Evolutionary conservation across 1,140 invertebrate genomes (phyloP).

Genomic region (Pomacea maculata): DNA sequence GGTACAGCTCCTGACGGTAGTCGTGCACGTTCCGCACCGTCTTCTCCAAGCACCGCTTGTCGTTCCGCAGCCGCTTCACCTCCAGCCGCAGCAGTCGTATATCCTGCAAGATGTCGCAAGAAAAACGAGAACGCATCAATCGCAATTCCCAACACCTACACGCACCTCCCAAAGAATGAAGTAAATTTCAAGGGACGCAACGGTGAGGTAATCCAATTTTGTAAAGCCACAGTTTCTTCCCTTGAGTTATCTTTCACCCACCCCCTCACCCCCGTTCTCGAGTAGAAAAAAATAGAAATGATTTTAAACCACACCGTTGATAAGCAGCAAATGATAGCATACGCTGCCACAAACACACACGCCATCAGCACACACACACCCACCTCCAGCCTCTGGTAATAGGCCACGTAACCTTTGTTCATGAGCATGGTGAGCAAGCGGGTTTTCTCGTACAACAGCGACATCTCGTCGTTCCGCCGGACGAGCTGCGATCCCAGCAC

Average conservation of each 20-base stretch:
- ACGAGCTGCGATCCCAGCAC: conserved; percentile 21
- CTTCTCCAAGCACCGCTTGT: conserved; percentile 20
- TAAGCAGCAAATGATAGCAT: neutral
- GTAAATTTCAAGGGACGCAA: neutral
- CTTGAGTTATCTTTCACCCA: neutral
- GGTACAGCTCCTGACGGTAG: conserved; percentile 22
- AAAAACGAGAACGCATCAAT: no score
- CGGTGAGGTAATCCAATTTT: neutral
- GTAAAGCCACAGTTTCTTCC: neutral
- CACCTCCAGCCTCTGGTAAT: conserved; percentile 9
- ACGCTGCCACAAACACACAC: neutral
- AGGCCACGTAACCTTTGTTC: conserved; percentile 3
- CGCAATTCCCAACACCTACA: neutral
- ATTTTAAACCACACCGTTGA: neutral
- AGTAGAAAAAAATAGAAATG: neutral
- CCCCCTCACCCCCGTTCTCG: no score
- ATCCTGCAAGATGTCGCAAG: neutral
- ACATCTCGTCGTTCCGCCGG: conserved; percentile 20
- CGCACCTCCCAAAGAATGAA: neutral
- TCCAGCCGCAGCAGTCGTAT: conserved; percentile 16
- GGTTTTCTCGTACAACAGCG: conserved; percentile 18
- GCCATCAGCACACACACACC: neutral
- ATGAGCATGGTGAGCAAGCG: conserved; percentile 6
- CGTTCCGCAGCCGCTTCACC: conserved; percentile 13
- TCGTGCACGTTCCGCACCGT: neutral